phyloP scores from a whole-genome alignment of 2,888 invertebrate genomes.

The Drosophila neonasuta region DNA sequence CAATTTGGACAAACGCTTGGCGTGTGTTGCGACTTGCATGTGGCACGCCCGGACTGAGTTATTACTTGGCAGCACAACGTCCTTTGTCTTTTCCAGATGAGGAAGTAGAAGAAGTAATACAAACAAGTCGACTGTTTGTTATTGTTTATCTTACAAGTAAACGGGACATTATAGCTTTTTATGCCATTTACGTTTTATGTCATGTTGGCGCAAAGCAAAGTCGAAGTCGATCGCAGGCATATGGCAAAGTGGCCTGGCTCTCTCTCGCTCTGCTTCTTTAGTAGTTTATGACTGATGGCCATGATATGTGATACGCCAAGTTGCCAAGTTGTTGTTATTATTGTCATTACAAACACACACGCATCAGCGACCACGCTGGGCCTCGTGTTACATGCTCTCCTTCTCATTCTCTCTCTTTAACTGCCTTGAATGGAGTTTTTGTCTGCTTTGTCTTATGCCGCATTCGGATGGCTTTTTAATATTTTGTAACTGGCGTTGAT shows the following conservation, averaged over 20 bases:
- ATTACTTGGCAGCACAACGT: slow-evolving; percentile 48
- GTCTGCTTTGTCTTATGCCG: slow-evolving; percentile 51
- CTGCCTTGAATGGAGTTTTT: slow-evolving; percentile 2
- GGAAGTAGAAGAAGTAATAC: slow-evolving; percentile 12
- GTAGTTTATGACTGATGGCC: slow-evolving; percentile 74
- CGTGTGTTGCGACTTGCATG: slow-evolving; percentile 62
- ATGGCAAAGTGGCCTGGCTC: slow-evolving; percentile 26
- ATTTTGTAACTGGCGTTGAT: slow-evolving; percentile 57
- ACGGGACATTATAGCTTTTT: slow-evolving; percentile 73
- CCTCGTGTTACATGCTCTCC: slow-evolving; percentile 40
- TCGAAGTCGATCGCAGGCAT: slow-evolving; percentile 42
- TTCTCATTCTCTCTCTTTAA: not conserved
- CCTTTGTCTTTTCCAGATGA: slow-evolving; percentile 53
- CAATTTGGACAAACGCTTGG: slow-evolving; percentile 48
- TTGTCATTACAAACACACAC: slow-evolving; percentile 57
- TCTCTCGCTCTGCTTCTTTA: slow-evolving; percentile 21
- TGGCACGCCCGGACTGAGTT: slow-evolving; percentile 57
- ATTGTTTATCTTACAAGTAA: slow-evolving; percentile 71
- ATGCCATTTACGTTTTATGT: slow-evolving; percentile 75
- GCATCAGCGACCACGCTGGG: slow-evolving; percentile 49
- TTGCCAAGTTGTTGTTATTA: slow-evolving; percentile 37
- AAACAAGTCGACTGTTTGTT: slow-evolving; percentile 59
- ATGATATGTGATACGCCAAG: slow-evolving; percentile 63
- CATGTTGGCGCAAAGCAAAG: slow-evolving; percentile 54
- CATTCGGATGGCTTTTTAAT: slow-evolving; percentile 71